Base-by-base conservation (phyloP, 2,113 vertebrate genomes). In the Tachuris rubrigastra region DNA sequence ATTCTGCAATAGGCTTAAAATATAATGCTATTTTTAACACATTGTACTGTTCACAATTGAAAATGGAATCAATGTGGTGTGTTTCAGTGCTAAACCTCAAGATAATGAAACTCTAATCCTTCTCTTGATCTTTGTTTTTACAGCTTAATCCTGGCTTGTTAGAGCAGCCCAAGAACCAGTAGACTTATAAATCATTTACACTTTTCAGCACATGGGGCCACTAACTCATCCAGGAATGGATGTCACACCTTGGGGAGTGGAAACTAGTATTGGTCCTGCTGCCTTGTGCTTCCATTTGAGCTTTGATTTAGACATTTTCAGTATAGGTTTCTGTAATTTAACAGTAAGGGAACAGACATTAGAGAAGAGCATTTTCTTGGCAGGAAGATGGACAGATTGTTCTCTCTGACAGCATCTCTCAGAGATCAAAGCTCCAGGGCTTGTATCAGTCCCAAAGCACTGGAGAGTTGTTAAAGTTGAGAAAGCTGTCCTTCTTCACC, bases 61-160 rank as follows among this genome's bases (percentile, higher is more conserved):
- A 79, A 87, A 62, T 25, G 24, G 67, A 73, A 83, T 69, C 58
- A 79, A 24, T 22, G 56, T 80, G 33, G 31, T 85, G 20, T 75
- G 56, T 77, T 82, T 80, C 53, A 89, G 4, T 69, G 47, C 46
- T 73, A 77, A 63, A 84, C n/a, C 52, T 91, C 41, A 73, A 49
- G 53, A 31, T 33, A n/a, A 77, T 92, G 76, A 77, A 96, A 89
- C 33, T 66, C 59, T 28, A 89, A 1, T 86, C 35, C 33, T 79
- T 78, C 59, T 82, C 80, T 47, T 92, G 59, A 49, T 90, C 53
- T 84, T 84, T 81, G 46, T 46, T 81, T 93, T 89, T 74, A 69
- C 31, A 62, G 46, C 49, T 90, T 55, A 85, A 65, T 82, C 27
- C 33, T 69, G 13, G 59, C 53, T 66, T 22, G 6, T 44, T 67